Percentiles rank a stretch among this genome's conserved stretches.
Evolutionary conservation across 1,140 invertebrate species (phyloP).

Genomic region (Tenebrio molitor): DNA sequence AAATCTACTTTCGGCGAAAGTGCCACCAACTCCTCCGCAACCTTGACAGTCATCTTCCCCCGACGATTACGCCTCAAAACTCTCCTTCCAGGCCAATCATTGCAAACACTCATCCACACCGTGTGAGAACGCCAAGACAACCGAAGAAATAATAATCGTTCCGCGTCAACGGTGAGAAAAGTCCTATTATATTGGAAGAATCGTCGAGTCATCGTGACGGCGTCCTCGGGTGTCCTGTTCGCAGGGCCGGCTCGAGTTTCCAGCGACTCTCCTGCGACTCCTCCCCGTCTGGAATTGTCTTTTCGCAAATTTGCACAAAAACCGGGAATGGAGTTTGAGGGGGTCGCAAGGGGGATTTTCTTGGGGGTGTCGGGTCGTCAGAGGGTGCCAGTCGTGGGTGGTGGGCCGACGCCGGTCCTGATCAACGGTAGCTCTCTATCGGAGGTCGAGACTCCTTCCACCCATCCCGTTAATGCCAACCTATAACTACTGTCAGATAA

Average conservation of each 20-base stretch:
- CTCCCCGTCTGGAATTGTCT: not conserved
- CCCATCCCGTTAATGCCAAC: constrained; percentile 54
- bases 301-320: too few relatives aligned
- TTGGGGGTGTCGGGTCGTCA: too few relatives aligned
- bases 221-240: constrained; percentile 4
- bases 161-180: constrained; percentile 38
- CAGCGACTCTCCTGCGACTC: not conserved
- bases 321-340: too few relatives aligned
- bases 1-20: too few relatives aligned
- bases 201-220: constrained; percentile 31
- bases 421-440: constrained; percentile 31
- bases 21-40: too few relatives aligned
- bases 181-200: constrained; percentile 27
- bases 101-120: constrained; percentile 23
- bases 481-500: constrained; percentile 61
- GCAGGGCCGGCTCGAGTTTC: not conserved
- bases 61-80: too few relatives aligned
- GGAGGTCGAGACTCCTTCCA: constrained; percentile 32
- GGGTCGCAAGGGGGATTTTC: too few relatives aligned
- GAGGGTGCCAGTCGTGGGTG: too few relatives aligned
- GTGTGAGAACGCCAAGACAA: constrained; percentile 34
- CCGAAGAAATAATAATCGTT: constrained; percentile 39
- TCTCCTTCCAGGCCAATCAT: constrained; percentile 30
- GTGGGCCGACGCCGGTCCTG: constrained; percentile 3
- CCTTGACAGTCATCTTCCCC: too few relatives aligned